Evolutionary conservation across 2,113 vertebrate genomes (phyloP), one percentile per base, ranked within the genome.

Genomic region (Sardina pilchardus): DNA sequence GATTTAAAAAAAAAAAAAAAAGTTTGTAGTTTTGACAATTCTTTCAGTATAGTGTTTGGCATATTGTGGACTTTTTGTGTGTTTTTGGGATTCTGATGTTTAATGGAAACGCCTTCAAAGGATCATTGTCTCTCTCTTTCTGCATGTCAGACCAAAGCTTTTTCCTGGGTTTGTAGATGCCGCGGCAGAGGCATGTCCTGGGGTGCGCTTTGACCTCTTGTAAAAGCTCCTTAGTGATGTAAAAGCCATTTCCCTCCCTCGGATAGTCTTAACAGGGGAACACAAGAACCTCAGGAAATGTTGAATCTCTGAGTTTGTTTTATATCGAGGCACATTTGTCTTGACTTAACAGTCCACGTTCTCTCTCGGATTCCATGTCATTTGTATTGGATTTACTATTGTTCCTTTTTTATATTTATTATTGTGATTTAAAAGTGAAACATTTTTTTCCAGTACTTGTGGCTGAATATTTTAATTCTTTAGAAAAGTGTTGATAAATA

Each of bases 381-480:
- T 94, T 95, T 95, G 94, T 95, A 95, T 92, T 90, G 94, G 93
- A 95, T 94, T 94, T 95, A 84, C 87, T 90, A 93, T 94, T 91
- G 88, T 89, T 95, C 93, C 93, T 94, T 95, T 95, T 95, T 94
- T 95, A 94, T 97, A 96, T 96, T 96, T 95, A 97, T 97, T 98
- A 97, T 98, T 94, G 97, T 98, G 97, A 95, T 94, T 97, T 95
- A 94, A 96, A 96, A 96, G 97, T 98, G 97, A 95, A 96, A 93
- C 93, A 30, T 97, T 95, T 93, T 39, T 95, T 97, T 96, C 96
- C 96, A 96, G 97, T 98, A 98, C 96, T 95, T 95, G 98, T 99
- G 97, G 97, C 96, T 98, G 95, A 98, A 96, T 97, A 97, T 96
- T 98, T 99, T 95, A 95, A 95, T 96, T 97, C 95, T 96, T 95